These are phyloP conservation scores for Caenorhabditis afra DNA, from an alignment of 2,888 invertebrate genomes.

Conservation along the genomic window DNA sequence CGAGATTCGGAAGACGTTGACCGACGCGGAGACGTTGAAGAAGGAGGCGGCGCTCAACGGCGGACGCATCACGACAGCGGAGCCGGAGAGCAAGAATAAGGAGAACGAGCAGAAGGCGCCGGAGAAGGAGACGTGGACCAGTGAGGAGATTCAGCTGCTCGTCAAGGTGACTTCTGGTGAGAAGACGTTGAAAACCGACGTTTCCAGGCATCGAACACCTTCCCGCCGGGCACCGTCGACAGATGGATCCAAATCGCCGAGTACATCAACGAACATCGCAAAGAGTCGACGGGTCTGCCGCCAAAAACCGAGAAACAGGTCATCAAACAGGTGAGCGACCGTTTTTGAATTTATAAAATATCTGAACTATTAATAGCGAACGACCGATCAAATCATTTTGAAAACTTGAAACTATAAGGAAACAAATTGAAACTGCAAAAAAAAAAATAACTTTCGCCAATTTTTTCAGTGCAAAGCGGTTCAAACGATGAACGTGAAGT, in stretches of 20 bases:
- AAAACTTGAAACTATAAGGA: too few species aligned
- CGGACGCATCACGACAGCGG: slow-evolving; percentile 33
- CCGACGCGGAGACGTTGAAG: slow-evolving; percentile 56
- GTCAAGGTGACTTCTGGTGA: slow-evolving; percentile 85
- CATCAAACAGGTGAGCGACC: slow-evolving; percentile 91
- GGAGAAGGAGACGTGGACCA: slow-evolving; percentile 85
- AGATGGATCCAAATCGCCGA: slow-evolving; percentile 86
- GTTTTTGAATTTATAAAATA: too few species aligned
- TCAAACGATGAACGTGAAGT: slow-evolving; percentile 69
- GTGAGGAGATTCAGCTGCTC: slow-evolving; percentile 90
- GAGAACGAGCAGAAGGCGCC: slow-evolving; percentile 64
- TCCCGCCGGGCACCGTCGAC: slow-evolving; percentile 91
- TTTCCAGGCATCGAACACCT: slow-evolving; percentile 90
- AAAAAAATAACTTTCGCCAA: too few species aligned
- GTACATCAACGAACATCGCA: slow-evolving; percentile 89
- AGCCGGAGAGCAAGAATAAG: slow-evolving; percentile 63
- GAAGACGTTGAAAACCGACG: not conserved
- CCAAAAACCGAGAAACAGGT: slow-evolving; percentile 92
- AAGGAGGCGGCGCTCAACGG: slow-evolving; percentile 39
- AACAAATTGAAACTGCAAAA: too few species aligned
- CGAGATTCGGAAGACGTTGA: slow-evolving; percentile 60
- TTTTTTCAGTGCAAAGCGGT: slow-evolving; percentile 74
- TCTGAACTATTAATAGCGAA: too few species aligned
- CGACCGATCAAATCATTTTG: too few species aligned
- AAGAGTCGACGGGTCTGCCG: slow-evolving; percentile 81